Percentiles rank a stretch among this genome's conserved stretches.
Conservation (phyloP, 2,888 invertebrate genomes). For the Spodoptera littoralis region DNA sequence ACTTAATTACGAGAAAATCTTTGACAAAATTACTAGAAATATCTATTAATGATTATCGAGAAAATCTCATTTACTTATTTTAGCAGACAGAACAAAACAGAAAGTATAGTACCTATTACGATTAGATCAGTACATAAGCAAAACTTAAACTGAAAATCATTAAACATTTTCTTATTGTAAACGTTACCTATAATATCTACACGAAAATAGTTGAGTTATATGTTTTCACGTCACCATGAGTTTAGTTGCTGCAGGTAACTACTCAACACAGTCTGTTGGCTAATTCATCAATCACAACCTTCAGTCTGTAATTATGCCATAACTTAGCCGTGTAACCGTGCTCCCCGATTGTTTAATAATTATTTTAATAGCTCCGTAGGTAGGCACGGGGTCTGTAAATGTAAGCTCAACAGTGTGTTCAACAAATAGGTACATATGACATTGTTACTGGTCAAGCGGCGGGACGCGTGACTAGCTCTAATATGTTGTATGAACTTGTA, state of each 20-base stretch:
- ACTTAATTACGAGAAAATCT: no score
- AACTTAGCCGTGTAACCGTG: slow-evolving; percentile 51
- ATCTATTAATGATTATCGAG: no score
- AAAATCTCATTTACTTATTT: no score
- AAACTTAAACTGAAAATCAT: no score
- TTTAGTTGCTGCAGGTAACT: slow-evolving; percentile 21
- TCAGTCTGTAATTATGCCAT: slow-evolving; percentile 50
- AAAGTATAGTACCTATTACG: no score
- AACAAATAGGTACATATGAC: slow-evolving; percentile 30
- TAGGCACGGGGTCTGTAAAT: slow-evolving; percentile 11
- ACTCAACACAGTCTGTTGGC: slow-evolving; percentile 22
- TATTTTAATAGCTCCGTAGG: slow-evolving; percentile 47
- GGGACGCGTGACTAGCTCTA: slow-evolving; percentile 1
- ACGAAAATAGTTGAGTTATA: neutral
- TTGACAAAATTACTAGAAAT: no score
- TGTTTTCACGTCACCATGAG: slow-evolving; percentile 6
- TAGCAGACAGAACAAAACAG: no score
- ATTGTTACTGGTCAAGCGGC: slow-evolving; percentile 21
- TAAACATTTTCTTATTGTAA: no score
- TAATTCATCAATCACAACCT: slow-evolving; percentile 49
- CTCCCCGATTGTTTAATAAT: slow-evolving; percentile 50
- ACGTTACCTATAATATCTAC: no score
- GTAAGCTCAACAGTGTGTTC: slow-evolving; percentile 24
- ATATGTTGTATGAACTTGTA: slow-evolving; percentile 13
- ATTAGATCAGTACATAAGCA: no score